Base-by-base conservation (phyloP, 37 sponge, comb jelly and placozoan species). In the Chondrosia reniformis region DNA sequence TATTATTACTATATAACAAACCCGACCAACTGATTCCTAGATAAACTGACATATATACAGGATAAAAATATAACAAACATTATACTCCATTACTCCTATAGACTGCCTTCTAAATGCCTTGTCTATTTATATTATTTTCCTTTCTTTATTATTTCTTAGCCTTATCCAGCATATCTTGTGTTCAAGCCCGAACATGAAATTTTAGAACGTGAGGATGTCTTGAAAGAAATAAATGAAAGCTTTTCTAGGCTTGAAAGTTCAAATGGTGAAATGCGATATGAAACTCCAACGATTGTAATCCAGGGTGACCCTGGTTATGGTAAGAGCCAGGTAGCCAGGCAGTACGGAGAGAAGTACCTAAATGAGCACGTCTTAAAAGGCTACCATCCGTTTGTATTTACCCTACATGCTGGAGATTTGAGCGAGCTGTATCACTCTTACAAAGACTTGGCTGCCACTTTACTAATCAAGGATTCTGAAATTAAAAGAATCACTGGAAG, bases 261-360 rank as follows among this genome's bases (percentile, higher is more conserved):
- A 28, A 8, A 2, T 24, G 58, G 27, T 6, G 27, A 24, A 24
- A 56, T 28, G 27, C 27, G 27, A 4, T 28, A 28, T 6, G 27
- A 56, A 6, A 56, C 27, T 28, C 58, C 58, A 24, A 56, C 58
- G 4, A 28, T 56, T 6, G 58, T 56, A 3, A 56, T 56, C 27
- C 27, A 56, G 58, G 58, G 27, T 8, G 58, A 56, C 58, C 58
- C 58, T 56, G 58, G 58, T 3, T 56, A 28, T 56, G 58, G 58
- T 56, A 56, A 56, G 58, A 56, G 58, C 58, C 58, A 56, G 58
- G 27, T 56, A 8, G 58, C 58, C n/a, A 24, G 58, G 27, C 58
- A 56, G 58, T 56, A 28, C 27, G 58, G 58, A 2, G 58, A 56
- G 58, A 24, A 56, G 6, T 56, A 56, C 58, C 27, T 56, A 4